Percentiles rank a stretch among this genome's conserved stretches.
Conservation (phyloP, 2,888 invertebrate genomes). For the Tipula vernalis region DNA sequence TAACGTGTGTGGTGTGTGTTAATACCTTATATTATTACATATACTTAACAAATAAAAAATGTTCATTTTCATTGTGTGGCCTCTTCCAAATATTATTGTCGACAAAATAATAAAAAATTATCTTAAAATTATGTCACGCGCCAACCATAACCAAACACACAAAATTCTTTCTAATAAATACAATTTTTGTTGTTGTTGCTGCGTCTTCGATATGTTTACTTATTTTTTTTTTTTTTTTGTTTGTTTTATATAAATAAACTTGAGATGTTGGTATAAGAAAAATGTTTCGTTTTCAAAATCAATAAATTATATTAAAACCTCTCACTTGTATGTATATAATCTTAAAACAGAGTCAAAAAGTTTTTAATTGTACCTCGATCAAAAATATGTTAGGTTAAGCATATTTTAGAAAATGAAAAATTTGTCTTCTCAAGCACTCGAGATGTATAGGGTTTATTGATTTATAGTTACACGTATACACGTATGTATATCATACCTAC, state of each 20-base stretch:
- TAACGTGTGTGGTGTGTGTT: not conserved
- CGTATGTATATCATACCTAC: not conserved
- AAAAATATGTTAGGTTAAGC: not conserved
- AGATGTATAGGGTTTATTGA: not conserved
- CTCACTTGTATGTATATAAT: not conserved
- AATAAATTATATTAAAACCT: not conserved
- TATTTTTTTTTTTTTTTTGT: not conserved
- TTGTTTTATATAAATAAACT: not conserved
- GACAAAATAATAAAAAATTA: not conserved
- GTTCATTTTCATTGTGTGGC: not conserved
- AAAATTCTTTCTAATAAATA: not conserved
- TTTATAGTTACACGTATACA: not conserved
- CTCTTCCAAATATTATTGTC: not conserved
- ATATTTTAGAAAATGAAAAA: not conserved
- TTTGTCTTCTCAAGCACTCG: not conserved
- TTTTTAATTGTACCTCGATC: slow-evolving; percentile 4
- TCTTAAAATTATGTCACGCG: slow-evolving; percentile 4
- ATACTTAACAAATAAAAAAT: not conserved
- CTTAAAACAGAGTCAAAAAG: not conserved
- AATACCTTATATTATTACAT: not conserved
- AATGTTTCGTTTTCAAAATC: not conserved
- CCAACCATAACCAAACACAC: not conserved
- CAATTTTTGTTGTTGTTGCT: not conserved
- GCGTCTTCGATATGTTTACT: not conserved
- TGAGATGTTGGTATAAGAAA: not conserved